Conservation (phyloP, 2,888 invertebrate genomes). For the Hypercompe scribonia region DNA sequence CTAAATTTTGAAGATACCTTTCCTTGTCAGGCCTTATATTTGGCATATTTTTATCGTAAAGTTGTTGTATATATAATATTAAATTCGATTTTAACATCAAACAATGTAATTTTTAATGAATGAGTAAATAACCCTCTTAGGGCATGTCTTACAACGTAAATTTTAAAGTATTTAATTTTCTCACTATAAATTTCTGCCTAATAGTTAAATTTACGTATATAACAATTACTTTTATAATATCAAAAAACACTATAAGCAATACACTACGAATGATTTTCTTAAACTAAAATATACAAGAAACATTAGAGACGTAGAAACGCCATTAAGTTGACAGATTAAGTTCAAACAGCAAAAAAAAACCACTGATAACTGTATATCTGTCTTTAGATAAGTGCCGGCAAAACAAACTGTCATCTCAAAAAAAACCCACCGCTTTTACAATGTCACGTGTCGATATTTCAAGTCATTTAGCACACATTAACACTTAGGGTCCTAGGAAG, state of each 20-base stretch:
- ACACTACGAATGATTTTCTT: not conserved
- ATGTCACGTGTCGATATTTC: conserved; percentile 60
- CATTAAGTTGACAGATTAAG: conserved; percentile 10
- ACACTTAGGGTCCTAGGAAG: conserved; percentile 45
- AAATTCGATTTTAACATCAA: too few relatives aligned
- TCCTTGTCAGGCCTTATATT: too few relatives aligned
- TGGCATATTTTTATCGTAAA: too few relatives aligned
- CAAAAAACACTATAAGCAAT: too few relatives aligned
- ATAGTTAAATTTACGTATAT: not conserved
- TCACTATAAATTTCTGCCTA: too few relatives aligned
- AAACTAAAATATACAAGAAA: not conserved
- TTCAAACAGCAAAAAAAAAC: conserved; percentile 24
- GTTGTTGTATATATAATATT: too few relatives aligned
- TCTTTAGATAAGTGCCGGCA: conserved; percentile 27
- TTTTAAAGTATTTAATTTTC: too few relatives aligned
- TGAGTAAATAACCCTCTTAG: too few relatives aligned
- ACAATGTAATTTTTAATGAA: too few relatives aligned
- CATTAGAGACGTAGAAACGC: not conserved
- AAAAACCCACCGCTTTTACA: conserved; percentile 43
- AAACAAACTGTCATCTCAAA: conserved; percentile 46
- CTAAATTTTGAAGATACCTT: too few relatives aligned
- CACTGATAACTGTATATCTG: conserved; percentile 28
- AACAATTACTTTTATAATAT: not conserved
- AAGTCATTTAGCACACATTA: conserved; percentile 74
- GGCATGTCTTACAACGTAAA: too few relatives aligned